These are phyloP conservation scores for Prochilodus magdalenae DNA, from an alignment of 2,113 vertebrate species.

Conservation along the genomic window DNA sequence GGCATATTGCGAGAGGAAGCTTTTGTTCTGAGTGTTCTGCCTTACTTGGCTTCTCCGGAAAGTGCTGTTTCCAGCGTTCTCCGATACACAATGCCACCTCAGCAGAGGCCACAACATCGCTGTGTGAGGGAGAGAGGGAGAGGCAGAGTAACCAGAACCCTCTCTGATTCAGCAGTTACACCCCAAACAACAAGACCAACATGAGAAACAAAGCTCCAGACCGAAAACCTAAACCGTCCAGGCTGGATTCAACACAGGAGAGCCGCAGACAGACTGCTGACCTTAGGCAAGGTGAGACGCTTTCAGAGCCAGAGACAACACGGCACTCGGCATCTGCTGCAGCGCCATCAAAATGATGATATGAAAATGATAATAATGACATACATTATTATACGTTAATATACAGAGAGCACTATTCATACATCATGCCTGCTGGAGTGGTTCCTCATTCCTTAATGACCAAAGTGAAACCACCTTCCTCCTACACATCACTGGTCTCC, in stretches of 20 bases:
- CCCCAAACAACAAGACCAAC: conserved; percentile 49
- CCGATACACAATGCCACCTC: conserved; percentile 48
- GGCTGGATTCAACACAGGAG: not conserved
- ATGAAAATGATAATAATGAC: no score
- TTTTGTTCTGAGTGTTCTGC: conserved; percentile 29
- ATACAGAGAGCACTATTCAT: no score
- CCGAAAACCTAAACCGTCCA: conserved; percentile 34
- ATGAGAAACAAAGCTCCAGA: conserved; percentile 37
- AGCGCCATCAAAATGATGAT: no score
- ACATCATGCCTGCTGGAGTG: no score
- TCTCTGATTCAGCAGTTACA: conserved; percentile 41
- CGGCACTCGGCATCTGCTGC: conserved; percentile 27
- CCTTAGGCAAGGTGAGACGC: conserved; percentile 25
- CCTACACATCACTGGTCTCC: no score
- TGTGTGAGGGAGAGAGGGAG: not conserved
- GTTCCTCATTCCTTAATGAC: no score
- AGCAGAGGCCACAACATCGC: conserved; percentile 47
- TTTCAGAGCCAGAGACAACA: not conserved
- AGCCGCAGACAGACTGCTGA: conserved; percentile 31
- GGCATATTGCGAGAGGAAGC: conserved; percentile 11
- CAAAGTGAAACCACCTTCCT: no score
- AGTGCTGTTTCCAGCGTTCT: conserved; percentile 38
- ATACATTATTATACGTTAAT: no score
- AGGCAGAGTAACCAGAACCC: conserved; percentile 37
- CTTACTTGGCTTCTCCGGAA: conserved; percentile 34